A percentile compares a stretch with the other conserved stretches of the same genome.
phyloP scores from a whole-genome alignment of 2,797 vertebrate genomes.

The Eulemur mongoz region DNA sequence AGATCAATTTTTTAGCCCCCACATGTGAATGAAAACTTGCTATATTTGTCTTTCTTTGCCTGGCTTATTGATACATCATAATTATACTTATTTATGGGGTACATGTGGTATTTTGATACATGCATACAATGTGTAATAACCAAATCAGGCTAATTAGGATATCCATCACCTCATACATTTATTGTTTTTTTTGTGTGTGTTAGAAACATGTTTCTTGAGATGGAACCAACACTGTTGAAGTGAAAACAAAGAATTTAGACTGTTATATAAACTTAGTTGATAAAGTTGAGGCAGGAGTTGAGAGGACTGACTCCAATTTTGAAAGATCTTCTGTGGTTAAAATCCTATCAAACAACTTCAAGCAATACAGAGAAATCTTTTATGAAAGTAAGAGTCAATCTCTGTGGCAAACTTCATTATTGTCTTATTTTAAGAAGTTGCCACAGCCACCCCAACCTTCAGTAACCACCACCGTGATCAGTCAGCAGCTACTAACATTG shows the following conservation, averaged over 20 bases:
- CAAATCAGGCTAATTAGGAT: neutral
- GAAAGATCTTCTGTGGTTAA: neutral
- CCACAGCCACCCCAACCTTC: neutral
- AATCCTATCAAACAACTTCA: neutral
- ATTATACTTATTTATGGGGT: neutral
- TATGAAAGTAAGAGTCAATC: neutral
- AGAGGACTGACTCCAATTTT: neutral
- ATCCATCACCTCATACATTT: neutral
- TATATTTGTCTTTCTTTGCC: neutral
- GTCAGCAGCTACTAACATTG: neutral
- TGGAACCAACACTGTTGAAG: neutral
- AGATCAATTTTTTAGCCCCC: neutral
- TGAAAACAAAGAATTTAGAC: neutral
- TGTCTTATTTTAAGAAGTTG: neutral
- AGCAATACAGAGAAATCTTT: neutral
- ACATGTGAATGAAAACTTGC: neutral
- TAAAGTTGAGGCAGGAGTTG: neutral
- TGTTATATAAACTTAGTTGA: neutral
- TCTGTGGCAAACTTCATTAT: neutral
- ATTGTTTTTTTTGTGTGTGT: neutral
- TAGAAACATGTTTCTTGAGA: neutral
- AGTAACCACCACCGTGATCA: neutral
- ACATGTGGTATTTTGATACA: neutral
- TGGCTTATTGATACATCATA: neutral
- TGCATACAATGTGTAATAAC: neutral